phyloP scores from a whole-genome alignment of 2,113 vertebrate species.

The Dipodomys ordii region DNA sequence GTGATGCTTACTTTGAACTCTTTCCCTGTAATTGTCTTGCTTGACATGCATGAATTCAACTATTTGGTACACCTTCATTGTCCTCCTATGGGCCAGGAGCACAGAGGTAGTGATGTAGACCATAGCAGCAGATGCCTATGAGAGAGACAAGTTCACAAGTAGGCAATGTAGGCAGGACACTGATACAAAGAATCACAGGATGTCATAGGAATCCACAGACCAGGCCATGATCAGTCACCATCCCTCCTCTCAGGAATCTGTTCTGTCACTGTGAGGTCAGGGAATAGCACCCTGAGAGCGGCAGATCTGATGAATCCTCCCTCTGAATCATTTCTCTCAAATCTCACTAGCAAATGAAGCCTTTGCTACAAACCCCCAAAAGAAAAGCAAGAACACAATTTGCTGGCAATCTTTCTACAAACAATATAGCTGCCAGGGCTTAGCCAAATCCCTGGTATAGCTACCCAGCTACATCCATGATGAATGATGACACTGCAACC shows the following conservation, averaged over 20 bases:
- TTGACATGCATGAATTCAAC: background rate
- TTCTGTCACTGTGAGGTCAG: background rate
- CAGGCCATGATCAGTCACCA: too few species aligned
- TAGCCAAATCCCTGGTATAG: background rate
- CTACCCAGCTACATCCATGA: slow-evolving; percentile 6
- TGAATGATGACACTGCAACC: slow-evolving; percentile 26
- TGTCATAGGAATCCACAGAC: rapidly evolving
- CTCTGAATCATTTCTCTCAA: background rate
- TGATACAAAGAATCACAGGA: background rate
- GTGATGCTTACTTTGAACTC: background rate
- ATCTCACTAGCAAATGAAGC: background rate
- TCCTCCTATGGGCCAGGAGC: background rate
- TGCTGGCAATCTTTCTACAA: slow-evolving; percentile 10
- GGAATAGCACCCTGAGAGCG: background rate
- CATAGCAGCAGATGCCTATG: background rate
- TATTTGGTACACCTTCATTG: background rate
- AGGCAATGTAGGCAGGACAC: background rate
- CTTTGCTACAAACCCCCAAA: background rate
- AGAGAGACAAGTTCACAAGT: background rate
- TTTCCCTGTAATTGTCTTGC: background rate
- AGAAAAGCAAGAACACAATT: background rate
- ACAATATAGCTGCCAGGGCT: background rate
- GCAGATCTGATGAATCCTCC: background rate
- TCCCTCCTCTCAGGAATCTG: background rate
- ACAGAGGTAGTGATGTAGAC: background rate